A percentile compares a stretch with the other conserved stretches of the same genome.
Conservation (phyloP, 2,797 vertebrate genomes). For the Eulemur mongoz region DNA sequence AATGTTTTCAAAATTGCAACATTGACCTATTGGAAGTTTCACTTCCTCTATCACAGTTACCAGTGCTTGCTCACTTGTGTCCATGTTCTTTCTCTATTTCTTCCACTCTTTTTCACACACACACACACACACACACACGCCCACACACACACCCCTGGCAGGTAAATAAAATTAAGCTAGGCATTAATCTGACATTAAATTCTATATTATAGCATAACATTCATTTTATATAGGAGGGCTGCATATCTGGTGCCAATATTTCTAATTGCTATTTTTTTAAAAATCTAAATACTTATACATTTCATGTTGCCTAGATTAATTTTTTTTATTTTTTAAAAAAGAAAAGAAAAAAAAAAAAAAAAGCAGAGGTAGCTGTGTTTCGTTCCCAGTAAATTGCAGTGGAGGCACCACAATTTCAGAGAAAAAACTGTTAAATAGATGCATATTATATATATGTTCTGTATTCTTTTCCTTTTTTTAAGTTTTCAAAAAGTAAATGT, state of each 20-base stretch:
- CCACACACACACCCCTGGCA: background rate
- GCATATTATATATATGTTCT: background rate
- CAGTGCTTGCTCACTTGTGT: background rate
- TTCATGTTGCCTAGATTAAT: background rate
- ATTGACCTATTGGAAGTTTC: background rate
- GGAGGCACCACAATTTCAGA: background rate
- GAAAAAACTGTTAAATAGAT: background rate
- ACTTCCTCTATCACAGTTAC: background rate
- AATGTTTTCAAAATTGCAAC: background rate
- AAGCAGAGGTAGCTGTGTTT: background rate
- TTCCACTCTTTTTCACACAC: background rate
- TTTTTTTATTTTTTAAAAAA: background rate
- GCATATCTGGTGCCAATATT: background rate
- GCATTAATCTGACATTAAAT: background rate
- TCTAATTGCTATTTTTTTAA: background rate
- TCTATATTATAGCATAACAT: background rate
- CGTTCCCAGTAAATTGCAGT: too few species aligned
- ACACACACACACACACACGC: background rate
- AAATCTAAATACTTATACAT: background rate
- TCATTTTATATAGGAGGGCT: background rate
- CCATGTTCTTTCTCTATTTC: background rate
- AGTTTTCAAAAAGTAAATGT: background rate
- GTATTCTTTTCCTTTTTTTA: background rate
- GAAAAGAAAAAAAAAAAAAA: background rate
- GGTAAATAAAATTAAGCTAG: background rate